Evolutionary conservation across 2,797 vertebrate genomes (phyloP).

Genomic region (Phrynocephalus forsythii): DNA sequence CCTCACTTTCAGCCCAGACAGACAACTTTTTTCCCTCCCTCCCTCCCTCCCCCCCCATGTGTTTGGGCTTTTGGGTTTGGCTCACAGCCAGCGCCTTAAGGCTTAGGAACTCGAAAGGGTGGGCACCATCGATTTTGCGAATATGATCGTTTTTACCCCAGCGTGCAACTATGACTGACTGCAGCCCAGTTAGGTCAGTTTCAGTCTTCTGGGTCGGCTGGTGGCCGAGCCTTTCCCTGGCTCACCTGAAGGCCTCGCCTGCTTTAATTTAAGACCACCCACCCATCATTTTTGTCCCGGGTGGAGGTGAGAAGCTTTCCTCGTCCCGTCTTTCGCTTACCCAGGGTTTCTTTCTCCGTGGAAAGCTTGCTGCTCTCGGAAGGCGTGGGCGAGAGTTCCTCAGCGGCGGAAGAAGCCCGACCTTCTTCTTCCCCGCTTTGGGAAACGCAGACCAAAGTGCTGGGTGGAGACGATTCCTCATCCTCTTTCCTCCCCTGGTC

Average conservation of each 20-base stretch:
- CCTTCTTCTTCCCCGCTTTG: constrained; percentile 87
- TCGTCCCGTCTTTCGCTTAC: constrained; percentile 78
- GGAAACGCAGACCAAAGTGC: constrained; percentile 79
- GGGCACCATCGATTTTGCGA: constrained; percentile 66
- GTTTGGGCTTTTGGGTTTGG: constrained; percentile 53
- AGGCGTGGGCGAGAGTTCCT: constrained; percentile 91
- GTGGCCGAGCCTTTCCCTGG: constrained; percentile 61
- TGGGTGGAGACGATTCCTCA: constrained; percentile 83
- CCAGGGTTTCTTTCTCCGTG: constrained; percentile 89
- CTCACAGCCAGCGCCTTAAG: constrained; percentile 51
- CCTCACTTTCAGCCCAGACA: constrained; percentile 64
- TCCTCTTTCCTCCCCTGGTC: constrained; percentile 85
- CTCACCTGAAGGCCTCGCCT: constrained; percentile 49
- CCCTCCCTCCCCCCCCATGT: constrained; percentile 42
- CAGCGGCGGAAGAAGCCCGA: constrained; percentile 88
- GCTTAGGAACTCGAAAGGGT: constrained; percentile 70
- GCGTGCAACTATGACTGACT: constrained; percentile 79
- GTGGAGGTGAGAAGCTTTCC: neutral
- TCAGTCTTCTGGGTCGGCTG: constrained; percentile 72
- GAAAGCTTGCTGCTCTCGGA: constrained; percentile 87
- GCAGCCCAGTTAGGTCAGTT: constrained; percentile 80
- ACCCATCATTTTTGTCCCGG: constrained; percentile 35
- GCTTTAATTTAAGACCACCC: constrained; percentile 29
- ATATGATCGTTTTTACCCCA: constrained; percentile 54
- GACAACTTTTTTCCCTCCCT: constrained; percentile 41